Percentiles rank a stretch among this genome's conserved stretches.
Evolutionary conservation across 2,113 vertebrate species (phyloP).

Genomic region (Barnardius zonarius): DNA sequence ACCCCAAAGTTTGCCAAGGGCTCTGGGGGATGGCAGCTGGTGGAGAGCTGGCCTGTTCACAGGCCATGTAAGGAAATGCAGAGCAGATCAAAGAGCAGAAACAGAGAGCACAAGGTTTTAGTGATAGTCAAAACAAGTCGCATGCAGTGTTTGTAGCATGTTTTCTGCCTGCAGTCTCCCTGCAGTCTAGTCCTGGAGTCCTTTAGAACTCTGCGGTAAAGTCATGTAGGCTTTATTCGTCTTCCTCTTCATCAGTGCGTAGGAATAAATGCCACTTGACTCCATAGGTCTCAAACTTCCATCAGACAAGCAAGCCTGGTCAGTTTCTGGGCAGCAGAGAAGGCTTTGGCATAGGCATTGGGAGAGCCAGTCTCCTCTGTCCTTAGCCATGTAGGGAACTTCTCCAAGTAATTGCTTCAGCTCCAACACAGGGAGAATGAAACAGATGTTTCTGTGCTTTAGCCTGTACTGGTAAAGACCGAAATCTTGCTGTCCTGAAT

Average conservation of each 20-base stretch:
- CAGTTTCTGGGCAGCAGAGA: not conserved
- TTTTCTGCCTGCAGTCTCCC: not conserved
- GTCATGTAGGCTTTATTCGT: rapidly evolving
- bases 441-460: not conserved
- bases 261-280: not conserved
- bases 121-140: not conserved
- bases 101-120: not conserved
- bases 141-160: rapidly evolving
- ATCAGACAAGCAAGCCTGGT: not conserved
- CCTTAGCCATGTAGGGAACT: not conserved
- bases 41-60: not conserved
- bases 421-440: not conserved
- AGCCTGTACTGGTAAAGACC: not conserved
- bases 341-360: not conserved
- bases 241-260: not conserved
- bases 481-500: not conserved
- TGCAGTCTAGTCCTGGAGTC: not conserved
- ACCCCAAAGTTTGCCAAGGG: not conserved
- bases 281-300: not conserved
- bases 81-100: not conserved
- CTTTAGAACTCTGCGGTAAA: not conserved
- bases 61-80: not conserved
- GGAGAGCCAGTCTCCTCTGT: not conserved
- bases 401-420: not conserved
- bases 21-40: not conserved